Conservation (phyloP, 2,888 invertebrate genomes). For the Mantis religiosa region DNA sequence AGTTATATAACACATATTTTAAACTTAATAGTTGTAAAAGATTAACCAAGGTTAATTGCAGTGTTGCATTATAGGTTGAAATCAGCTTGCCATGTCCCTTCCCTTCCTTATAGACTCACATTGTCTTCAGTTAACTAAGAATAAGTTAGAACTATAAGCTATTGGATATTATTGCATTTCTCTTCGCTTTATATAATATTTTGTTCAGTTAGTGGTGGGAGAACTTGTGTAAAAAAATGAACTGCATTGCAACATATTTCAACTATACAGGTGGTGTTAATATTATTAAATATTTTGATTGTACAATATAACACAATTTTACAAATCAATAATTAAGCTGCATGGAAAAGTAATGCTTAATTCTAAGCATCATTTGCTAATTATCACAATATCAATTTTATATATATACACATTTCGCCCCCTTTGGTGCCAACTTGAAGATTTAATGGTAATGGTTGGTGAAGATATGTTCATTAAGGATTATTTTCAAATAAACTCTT, state of each 20-base stretch:
- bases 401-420: background rate
- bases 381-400: background rate
- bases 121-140: no score
- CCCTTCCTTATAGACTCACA: no score
- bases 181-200: background rate
- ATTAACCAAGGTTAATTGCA: no score
- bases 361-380: background rate
- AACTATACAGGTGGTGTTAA: background rate
- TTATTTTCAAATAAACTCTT: background rate
- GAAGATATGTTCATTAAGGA: background rate
- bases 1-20: no score
- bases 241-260: background rate
- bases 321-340: background rate
- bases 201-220: background rate
- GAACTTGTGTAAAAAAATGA: background rate
- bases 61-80: no score
- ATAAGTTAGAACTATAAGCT: no score
- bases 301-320: background rate
- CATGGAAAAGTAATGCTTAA: background rate
- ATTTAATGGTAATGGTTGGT: background rate
- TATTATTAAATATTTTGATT: background rate
- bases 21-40: no score
- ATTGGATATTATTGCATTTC: no score
- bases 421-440: background rate
- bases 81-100: no score